Percentiles rank a stretch among this genome's conserved stretches.
These are phyloP conservation scores for Acleris holmiana DNA, from an alignment of 2,888 invertebrate genomes.

Conservation along the genomic window DNA sequence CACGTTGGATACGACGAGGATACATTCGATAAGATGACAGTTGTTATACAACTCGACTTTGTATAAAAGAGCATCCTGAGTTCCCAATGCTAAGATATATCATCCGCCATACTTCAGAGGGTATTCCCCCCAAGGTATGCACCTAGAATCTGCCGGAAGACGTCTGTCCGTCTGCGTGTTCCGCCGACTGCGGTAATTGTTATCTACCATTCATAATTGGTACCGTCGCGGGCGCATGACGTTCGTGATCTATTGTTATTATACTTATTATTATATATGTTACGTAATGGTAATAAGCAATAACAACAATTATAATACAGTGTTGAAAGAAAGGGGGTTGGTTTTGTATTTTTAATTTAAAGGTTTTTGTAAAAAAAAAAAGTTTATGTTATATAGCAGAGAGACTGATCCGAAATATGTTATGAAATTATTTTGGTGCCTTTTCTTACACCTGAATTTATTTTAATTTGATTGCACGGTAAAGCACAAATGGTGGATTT, in stretches of 20 bases:
- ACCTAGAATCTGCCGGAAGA: conserved; percentile 34
- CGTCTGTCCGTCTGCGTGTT: conserved; percentile 41
- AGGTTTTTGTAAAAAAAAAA: too few relatives aligned
- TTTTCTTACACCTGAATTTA: too few relatives aligned
- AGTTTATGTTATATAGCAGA: too few relatives aligned
- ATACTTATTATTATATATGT: not conserved
- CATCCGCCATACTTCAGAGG: not conserved
- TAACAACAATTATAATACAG: too few relatives aligned
- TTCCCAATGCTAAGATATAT: not conserved
- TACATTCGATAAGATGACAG: not conserved
- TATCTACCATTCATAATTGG: conserved; percentile 39
- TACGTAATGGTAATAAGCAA: too few relatives aligned
- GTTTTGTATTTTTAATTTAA: too few relatives aligned
- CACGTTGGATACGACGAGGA: too few relatives aligned
- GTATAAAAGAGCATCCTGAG: not conserved
- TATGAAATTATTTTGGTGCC: too few relatives aligned
- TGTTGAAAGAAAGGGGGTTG: too few relatives aligned
- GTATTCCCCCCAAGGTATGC: conserved; percentile 16
- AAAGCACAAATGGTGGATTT: too few relatives aligned
- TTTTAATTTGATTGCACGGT: too few relatives aligned
- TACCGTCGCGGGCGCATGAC: conserved; percentile 22
- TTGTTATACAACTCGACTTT: not conserved
- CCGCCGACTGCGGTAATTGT: conserved; percentile 40
- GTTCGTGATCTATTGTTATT: conserved; percentile 1
- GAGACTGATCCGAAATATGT: too few relatives aligned